A percentile compares a stretch with the other conserved stretches of the same genome.
Evolutionary conservation across 2,113 vertebrate genomes (phyloP).

Genomic region (Ageneiosus marmoratus): DNA sequence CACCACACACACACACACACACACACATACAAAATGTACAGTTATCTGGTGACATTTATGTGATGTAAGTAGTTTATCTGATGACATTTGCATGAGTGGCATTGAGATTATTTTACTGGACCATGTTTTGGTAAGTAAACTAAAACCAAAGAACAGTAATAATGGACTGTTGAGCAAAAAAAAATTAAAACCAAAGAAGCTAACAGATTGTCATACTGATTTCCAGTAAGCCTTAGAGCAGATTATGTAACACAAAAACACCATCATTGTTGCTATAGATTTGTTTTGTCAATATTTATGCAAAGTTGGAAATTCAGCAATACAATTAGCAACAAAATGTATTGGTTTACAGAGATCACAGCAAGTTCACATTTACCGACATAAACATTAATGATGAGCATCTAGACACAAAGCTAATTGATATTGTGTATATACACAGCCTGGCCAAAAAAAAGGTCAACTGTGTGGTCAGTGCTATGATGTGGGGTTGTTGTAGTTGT

Average conservation of each 20-base stretch:
- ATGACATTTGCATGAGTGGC: no score
- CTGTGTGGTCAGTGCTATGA: no score
- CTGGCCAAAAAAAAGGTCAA: no score
- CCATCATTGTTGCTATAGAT: neutral
- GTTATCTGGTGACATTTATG: neutral
- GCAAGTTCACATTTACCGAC: neutral
- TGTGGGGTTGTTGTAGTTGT: no score
- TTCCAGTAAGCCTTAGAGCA: neutral
- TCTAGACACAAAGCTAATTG: neutral
- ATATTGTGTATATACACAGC: no score
- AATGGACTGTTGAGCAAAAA: neutral
- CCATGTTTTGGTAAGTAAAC: neutral
- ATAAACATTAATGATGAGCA: neutral
- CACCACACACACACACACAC: neutral
- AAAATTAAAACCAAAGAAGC: neutral
- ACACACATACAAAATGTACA: slow-evolving; percentile 18
- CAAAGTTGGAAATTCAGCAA: neutral
- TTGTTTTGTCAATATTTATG: neutral
- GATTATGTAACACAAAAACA: neutral
- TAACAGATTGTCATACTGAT: neutral
- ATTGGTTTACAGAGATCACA: neutral
- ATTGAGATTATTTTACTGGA: neutral
- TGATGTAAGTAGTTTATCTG: no score
- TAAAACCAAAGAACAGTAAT: no score
- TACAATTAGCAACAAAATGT: no score